A percentile compares a stretch with the other conserved stretches of the same genome.
Conservation (phyloP, 92 coral and sea anemone genomes). For the Actinostola sp. region DNA sequence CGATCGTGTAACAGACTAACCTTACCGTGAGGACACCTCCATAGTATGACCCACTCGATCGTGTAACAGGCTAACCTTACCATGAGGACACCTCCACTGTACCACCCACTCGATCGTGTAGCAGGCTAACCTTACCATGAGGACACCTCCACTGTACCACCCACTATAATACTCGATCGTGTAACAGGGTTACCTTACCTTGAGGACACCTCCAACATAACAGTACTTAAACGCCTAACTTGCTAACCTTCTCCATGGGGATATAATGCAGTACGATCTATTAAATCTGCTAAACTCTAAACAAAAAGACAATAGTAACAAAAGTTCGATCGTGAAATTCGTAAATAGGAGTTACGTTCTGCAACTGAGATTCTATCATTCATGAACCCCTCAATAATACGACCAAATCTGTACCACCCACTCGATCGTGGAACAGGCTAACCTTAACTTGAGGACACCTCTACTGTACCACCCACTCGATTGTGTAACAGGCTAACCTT, state of each 20-base stretch:
- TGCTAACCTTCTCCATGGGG: too few relatives aligned
- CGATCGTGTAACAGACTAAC: slow-evolving; percentile 6
- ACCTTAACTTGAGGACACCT: background rate
- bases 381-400: too few relatives aligned
- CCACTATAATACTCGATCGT: background rate
- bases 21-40: too few relatives aligned
- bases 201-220: background rate
- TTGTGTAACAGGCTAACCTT: background rate
- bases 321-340: too few relatives aligned
- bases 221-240: too few relatives aligned
- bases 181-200: background rate
- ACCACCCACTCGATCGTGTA: background rate
- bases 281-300: too few relatives aligned
- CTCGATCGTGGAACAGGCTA: background rate
- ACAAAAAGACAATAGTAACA: too few relatives aligned
- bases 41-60: background rate
- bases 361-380: too few relatives aligned
- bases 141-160: background rate
- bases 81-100: background rate
- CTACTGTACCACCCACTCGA: background rate
- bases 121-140: background rate
- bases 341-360: too few relatives aligned
- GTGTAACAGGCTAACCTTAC: background rate
- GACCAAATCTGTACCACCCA: background rate
- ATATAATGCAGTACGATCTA: too few relatives aligned